These are phyloP conservation scores for Elysia chlorotica DNA, from an alignment of 1,140 invertebrate species.

Conservation along the genomic window DNA sequence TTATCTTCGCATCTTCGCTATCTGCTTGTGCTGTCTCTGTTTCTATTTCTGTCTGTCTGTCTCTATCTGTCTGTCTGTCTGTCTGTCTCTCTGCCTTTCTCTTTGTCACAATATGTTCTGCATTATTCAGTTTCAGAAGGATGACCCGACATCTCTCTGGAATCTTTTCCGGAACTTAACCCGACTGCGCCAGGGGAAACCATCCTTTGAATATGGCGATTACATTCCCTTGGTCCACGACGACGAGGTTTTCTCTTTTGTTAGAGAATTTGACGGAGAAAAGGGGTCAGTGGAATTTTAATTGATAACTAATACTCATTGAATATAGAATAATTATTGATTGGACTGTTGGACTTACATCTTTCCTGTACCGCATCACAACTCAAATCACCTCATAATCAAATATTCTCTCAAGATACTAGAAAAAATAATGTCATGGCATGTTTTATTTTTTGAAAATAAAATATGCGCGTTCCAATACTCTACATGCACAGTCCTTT, in stretches of 20 bases:
- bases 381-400: too few species aligned
- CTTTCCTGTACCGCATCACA: neutral
- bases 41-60: too few species aligned
- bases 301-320: neutral
- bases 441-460: neutral
- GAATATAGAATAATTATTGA: neutral
- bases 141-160: slow-evolving; percentile 26
- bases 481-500: neutral
- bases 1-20: too few species aligned
- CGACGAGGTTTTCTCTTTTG: slow-evolving; percentile 45
- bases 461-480: neutral
- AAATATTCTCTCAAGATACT: neutral
- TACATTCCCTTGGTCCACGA: slow-evolving; percentile 29
- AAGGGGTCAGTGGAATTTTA: slow-evolving; percentile 34
- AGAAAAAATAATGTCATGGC: neutral
- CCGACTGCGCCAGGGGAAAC: slow-evolving; percentile 33
- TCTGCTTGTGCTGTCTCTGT: too few species aligned
- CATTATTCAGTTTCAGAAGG: slow-evolving; percentile 28
- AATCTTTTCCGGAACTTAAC: slow-evolving; percentile 46
- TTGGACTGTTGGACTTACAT: neutral
- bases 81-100: too few species aligned
- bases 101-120: too few species aligned
- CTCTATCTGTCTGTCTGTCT: too few species aligned
- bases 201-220: slow-evolving; percentile 46
- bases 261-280: slow-evolving; percentile 60